These are phyloP conservation scores for Ostrea denselamellosa DNA, from an alignment of 1,140 invertebrate species.

Conservation along the genomic window DNA sequence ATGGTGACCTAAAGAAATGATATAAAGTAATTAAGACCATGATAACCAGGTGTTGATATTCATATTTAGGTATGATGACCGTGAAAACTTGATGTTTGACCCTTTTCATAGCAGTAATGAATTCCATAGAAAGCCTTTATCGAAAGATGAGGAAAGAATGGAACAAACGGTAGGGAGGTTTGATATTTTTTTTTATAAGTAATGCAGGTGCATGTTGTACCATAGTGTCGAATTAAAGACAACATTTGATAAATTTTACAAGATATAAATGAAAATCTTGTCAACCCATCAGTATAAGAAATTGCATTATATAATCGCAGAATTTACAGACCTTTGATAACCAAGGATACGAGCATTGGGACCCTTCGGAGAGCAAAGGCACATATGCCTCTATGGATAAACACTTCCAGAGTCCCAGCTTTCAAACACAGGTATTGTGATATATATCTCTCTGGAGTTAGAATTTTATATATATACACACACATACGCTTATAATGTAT, in stretches of 20 bases:
- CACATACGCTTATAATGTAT: too few species aligned
- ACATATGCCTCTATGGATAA: background rate
- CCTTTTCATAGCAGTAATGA: background rate
- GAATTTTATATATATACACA: too few species aligned
- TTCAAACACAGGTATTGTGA: background rate
- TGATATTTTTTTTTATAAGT: too few species aligned
- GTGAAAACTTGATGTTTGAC: background rate
- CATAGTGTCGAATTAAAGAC: too few species aligned
- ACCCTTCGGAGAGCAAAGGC: background rate
- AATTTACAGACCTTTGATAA: constrained; percentile 15
- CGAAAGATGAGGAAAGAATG: background rate
- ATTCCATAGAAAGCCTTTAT: background rate
- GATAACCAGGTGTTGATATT: background rate
- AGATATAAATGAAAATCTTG: too few species aligned
- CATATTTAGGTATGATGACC: background rate
- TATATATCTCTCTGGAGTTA: too few species aligned
- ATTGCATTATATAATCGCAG: background rate
- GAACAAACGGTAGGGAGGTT: background rate
- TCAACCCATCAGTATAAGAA: too few species aligned
- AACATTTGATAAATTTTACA: too few species aligned
- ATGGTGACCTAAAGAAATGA: too few species aligned
- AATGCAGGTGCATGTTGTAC: too few species aligned
- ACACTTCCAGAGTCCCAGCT: background rate
- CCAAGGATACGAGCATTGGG: background rate
- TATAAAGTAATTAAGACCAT: background rate